Conservation (phyloP, 2,113 vertebrate genomes). For the Megalops atlanticus region DNA sequence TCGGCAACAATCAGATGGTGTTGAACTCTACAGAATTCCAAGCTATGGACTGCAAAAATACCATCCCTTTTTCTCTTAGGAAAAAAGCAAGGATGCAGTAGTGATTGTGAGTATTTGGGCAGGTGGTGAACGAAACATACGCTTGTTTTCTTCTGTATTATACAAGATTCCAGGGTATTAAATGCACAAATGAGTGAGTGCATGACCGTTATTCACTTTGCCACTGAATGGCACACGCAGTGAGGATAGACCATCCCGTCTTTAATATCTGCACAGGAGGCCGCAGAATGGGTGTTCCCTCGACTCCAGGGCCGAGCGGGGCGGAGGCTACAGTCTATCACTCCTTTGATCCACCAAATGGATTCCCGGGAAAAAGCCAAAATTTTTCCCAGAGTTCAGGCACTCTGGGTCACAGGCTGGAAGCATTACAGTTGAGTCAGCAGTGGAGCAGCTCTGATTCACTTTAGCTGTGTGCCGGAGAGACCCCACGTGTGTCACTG, state of each 20-base stretch:
- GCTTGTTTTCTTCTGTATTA: conserved; percentile 43
- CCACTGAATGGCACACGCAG: conserved; percentile 66
- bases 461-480: conserved; percentile 39
- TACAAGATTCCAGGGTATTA: conserved; percentile 55
- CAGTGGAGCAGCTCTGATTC: conserved; percentile 24
- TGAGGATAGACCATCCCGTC: conserved; percentile 56
- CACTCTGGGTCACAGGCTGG: conserved; percentile 43
- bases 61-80: too few species aligned
- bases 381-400: conserved; percentile 34
- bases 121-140: conserved; percentile 44
- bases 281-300: conserved; percentile 77
- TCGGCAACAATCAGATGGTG: too few species aligned
- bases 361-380: conserved; percentile 66
- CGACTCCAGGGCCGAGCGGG: conserved; percentile 55
- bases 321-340: conserved; percentile 60
- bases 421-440: conserved; percentile 44
- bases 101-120: conserved; percentile 37
- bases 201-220: conserved; percentile 52
- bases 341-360: conserved; percentile 65
- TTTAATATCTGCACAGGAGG: conserved; percentile 78
- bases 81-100: too few species aligned
- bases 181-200: conserved; percentile 53
- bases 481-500: conserved; percentile 70
- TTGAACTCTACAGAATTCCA: too few species aligned
- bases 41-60: too few species aligned